These are phyloP conservation scores for Drosophila villosipedis DNA, from an alignment of 2,888 invertebrate genomes.

Conservation along the genomic window DNA sequence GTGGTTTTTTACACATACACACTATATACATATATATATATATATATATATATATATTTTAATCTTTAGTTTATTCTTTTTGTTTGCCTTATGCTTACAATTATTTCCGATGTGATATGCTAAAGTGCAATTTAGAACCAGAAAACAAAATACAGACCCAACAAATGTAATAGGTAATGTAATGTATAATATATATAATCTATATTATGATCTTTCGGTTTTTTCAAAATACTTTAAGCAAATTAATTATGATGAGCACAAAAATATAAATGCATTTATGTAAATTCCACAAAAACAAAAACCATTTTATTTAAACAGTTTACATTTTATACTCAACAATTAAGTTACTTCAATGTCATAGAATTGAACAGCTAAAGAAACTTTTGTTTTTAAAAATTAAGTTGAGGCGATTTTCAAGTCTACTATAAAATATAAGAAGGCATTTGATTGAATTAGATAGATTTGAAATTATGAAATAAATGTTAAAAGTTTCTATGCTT, in stretches of 20 bases:
- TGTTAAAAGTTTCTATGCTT: constrained; percentile 5
- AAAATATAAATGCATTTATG: constrained; percentile 20
- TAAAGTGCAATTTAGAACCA: constrained; percentile 53
- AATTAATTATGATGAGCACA: constrained; percentile 12
- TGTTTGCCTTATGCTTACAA: constrained; percentile 48
- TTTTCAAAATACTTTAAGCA: constrained; percentile 9
- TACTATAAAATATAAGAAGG: background rate
- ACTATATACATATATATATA: constrained; percentile 24
- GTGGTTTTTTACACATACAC: constrained; percentile 43
- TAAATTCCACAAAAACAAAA: constrained; percentile 13
- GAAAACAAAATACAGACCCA: constrained; percentile 19
- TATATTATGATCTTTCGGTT: constrained; percentile 29
- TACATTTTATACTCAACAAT: constrained; percentile 19
- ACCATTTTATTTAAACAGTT: constrained; percentile 18
- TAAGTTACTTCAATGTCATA: constrained; percentile 1
- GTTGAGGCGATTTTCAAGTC: background rate
- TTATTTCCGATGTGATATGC: constrained; percentile 70
- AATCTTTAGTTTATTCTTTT: constrained; percentile 27
- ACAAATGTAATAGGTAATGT: constrained; percentile 21
- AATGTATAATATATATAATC: constrained; percentile 12
- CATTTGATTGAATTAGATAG: background rate
- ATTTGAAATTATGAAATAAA: constrained; percentile 2
- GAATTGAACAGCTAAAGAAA: constrained; percentile 2
- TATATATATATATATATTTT: constrained; percentile 22
- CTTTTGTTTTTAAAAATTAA: background rate